Percentiles rank a stretch among this genome's conserved stretches.
These are phyloP conservation scores for Platysteira castanea DNA, from an alignment of 2,113 vertebrate genomes.

Conservation along the genomic window DNA sequence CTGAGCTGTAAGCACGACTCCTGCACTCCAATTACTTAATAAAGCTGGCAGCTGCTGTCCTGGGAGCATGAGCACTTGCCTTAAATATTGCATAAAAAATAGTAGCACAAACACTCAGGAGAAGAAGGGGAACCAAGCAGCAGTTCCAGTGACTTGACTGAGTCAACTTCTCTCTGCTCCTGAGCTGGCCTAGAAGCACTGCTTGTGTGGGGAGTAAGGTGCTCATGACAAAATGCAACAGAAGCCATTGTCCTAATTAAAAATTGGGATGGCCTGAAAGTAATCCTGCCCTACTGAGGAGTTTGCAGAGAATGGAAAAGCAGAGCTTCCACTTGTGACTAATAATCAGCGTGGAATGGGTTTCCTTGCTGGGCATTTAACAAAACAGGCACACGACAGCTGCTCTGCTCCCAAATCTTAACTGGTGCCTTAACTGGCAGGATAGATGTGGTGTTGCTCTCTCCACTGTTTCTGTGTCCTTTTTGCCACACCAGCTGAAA, in stretches of 20 bases:
- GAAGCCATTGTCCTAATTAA: background rate
- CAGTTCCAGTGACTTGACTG: fast-evolving
- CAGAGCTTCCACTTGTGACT: background rate
- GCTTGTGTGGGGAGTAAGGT: background rate
- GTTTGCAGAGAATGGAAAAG: background rate
- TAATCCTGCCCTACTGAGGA: background rate
- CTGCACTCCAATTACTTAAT: conserved; percentile 11
- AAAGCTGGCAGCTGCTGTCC: conserved; percentile 4
- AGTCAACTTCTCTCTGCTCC: background rate
- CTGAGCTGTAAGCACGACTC: background rate
- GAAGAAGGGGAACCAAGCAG: background rate
- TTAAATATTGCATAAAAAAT: conserved; percentile 3
- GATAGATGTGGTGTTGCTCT: background rate
- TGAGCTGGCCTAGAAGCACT: background rate
- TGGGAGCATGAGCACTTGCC: background rate
- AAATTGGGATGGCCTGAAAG: background rate
- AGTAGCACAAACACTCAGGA: background rate
- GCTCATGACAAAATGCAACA: background rate
- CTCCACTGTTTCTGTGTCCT: background rate
- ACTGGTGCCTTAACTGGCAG: background rate
- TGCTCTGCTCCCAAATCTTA: background rate
- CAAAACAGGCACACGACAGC: background rate
- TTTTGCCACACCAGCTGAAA: background rate
- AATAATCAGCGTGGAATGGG: background rate
- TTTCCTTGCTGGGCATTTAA: conserved; percentile 40